Evolutionary conservation across 30 jellyfish, hydroid and myxozoan species (phyloP), one percentile per base, ranked within the genome.

Genomic region (Turritopsis dohrnii): DNA sequence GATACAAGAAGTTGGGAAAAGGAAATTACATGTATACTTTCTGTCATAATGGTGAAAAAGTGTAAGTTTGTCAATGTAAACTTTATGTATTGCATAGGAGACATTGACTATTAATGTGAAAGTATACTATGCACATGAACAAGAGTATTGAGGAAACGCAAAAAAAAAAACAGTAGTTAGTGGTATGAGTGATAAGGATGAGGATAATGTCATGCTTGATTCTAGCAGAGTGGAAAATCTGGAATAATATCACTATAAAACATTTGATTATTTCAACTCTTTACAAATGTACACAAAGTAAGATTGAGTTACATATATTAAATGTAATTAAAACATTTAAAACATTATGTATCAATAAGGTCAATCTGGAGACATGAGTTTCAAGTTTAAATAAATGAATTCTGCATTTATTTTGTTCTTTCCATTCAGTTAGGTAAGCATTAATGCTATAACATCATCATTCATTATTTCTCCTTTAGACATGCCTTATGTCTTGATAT

Each of bases 1-100:
- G 30, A n/a, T 69, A 69, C 30, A 27, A 69, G 30, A 69, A 69
- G 77, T 23, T n/a, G 77, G 77, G 77, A 41, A 41, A 41, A 41
- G 60, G 60, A 41, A 41, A 41, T 41, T 41, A 41, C 60, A 41
- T 41, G 60, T 41, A 41, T 41, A 41, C 60, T 41, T 41, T 41
- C 60, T 41, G 60, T 41, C 60, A 41, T 41, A 41, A 41, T 41
- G 60, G 60, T 41, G 13, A 41, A 41, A 41, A 41, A 41, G 60
- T 41, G 60, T 41, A 41, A 41, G 60, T 41, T 41, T 41, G 60
- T 41, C 60, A 41, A 41, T 41, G 60, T 41, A 41, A 41, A 41
- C 60, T 41, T 41, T 13, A 41, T 41, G 60, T 41, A 41, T 41
- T 41, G 60, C 60, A 41, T 41, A 41, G 60, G 60, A 41, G 60